phyloP scores from a whole-genome alignment of 2,113 vertebrate genomes.

The Zapornia atra region DNA sequence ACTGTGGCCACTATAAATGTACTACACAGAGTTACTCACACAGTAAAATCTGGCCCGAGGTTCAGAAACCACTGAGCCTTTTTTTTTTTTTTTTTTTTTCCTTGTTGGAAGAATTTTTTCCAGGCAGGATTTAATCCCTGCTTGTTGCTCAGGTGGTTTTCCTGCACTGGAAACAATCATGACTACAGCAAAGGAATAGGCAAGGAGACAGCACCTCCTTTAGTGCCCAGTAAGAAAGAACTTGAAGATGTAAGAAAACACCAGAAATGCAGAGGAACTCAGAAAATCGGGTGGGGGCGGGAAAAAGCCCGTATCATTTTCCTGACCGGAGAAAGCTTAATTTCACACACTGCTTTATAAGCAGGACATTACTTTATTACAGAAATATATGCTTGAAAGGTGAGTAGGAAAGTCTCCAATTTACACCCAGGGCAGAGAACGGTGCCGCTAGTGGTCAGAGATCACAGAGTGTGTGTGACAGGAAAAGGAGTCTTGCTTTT shows the following conservation, averaged over 20 bases:
- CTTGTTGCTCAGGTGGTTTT: not conserved
- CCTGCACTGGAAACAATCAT: not conserved
- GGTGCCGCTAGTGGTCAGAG: not conserved
- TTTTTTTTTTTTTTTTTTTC: not conserved
- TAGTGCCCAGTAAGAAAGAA: not conserved
- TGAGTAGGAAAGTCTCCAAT: not conserved
- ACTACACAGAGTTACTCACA: not conserved
- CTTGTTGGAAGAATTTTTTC: not conserved
- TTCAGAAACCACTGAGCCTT: not conserved
- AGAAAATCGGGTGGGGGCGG: not conserved
- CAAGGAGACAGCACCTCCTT: not conserved
- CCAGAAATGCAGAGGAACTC: not conserved
- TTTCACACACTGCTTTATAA: not conserved
- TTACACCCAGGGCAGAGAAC: not conserved
- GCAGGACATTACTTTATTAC: not conserved
- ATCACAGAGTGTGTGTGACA: not conserved
- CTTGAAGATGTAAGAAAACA: not conserved
- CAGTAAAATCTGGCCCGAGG: not conserved
- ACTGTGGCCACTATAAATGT: not conserved
- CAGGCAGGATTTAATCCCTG: fast-evolving
- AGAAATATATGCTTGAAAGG: not conserved
- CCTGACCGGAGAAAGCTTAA: not conserved
- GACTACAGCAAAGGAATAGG: not conserved
- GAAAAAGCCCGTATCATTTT: not conserved
- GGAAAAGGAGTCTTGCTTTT: not conserved